Evolutionary conservation across 2,888 invertebrate species (phyloP).

Genomic region (Eilema caniola): DNA sequence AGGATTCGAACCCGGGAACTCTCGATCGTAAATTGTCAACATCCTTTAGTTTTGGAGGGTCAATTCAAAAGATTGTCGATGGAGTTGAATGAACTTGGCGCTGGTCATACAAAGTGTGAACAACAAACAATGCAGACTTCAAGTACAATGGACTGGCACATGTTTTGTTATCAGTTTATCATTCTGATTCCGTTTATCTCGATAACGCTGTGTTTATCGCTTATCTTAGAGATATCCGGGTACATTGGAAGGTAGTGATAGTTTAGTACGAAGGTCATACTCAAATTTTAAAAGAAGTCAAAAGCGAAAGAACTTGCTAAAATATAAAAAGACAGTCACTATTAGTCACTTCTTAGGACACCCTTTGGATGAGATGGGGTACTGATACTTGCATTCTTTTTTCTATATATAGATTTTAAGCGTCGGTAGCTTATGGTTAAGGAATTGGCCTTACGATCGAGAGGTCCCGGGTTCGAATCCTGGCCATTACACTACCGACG

Average conservation of each 20-base stretch:
- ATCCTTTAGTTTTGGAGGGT: slow-evolving; percentile 52
- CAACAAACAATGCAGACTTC: slow-evolving; percentile 25
- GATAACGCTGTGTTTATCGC: slow-evolving; percentile 29
- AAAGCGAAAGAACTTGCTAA: background rate
- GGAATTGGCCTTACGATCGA: no score
- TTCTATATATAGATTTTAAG: no score
- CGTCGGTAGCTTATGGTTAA: no score
- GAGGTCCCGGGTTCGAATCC: no score
- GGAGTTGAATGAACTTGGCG: slow-evolving; percentile 46
- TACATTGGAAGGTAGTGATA: slow-evolving; percentile 3
- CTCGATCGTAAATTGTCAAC: slow-evolving; percentile 52
- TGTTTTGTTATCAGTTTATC: slow-evolving; percentile 42
- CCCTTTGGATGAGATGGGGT: no score
- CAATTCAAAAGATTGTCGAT: slow-evolving; percentile 33
- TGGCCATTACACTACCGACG: no score
- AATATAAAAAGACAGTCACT: no score
- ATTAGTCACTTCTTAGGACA: no score
- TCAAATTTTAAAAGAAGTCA: background rate
- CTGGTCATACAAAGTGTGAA: background rate
- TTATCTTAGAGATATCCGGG: slow-evolving; percentile 43
- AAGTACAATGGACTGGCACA: slow-evolving; percentile 11
- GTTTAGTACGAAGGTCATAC: background rate
- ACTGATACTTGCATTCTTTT: no score
- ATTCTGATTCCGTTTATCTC: slow-evolving; percentile 28
- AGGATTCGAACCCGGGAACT: no score